Base-by-base conservation (phyloP, 2,888 invertebrate species). In the Galeopsomyia nigrocyanea region DNA sequence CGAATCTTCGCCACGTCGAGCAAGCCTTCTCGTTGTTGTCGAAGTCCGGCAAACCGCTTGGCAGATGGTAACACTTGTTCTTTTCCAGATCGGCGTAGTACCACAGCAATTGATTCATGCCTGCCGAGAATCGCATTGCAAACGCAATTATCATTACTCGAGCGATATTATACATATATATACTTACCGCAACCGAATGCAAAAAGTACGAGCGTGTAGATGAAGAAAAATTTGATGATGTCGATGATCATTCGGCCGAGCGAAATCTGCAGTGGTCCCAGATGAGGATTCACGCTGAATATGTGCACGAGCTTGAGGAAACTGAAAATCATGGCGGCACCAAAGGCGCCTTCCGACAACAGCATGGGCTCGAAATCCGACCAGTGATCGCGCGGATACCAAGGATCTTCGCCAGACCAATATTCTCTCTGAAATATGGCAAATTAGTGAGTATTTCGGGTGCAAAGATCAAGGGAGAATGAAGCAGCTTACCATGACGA, bases 321-420 rank as follows among this genome's bases (percentile, higher is more conserved):
- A 75, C 96, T 92, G 87, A 96, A 97, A 81, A 98, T 97, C 94
- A 98, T 98, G 79, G 96, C 98, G 0, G 97, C 97, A 0, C 98
- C 97, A 85, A 98, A 98, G 55, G 98, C 94, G 62, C 96, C 95
- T 87, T 97, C 96, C 0, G 96, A 95, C 16, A 98, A 89, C 21
- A 98, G 88, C 92, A 97, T 97, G 0, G 98, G 98, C 87, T 98
- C 98, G 86, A 94, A 98, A 0, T 95, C 93, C 85, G 96, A 94
- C 98, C 98, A 98, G 76, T 94, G 89, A 82, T 96, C 95, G 49
- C 97, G 89, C 0, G 95, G 95, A 82, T 94, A 94, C 91, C 94
- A 95, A 0, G 95, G 94, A 87, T 95, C 91, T 39, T 91, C 87
- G 1, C 93, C 93, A 17, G 86, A 88, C 85, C 89, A 90, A 78